These are phyloP conservation scores for Phrynosoma platyrhinos DNA, from an alignment of 2,113 vertebrate genomes.

Conservation along the genomic window DNA sequence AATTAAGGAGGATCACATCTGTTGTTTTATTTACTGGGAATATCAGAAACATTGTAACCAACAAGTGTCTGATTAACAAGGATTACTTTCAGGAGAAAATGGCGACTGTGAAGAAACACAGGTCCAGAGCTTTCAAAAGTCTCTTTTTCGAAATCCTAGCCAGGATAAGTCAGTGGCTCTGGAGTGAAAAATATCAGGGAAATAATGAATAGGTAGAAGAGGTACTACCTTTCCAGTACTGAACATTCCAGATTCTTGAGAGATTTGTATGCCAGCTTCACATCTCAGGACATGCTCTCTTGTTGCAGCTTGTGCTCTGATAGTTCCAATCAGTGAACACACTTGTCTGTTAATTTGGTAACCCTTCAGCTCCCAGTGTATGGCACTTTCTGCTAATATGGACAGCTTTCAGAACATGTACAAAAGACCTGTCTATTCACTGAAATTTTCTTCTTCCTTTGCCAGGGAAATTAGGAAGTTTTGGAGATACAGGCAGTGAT, in stretches of 20 bases:
- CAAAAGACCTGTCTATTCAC: neutral
- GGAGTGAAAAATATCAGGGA: neutral
- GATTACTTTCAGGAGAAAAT: neutral
- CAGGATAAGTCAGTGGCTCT: too few relatives aligned
- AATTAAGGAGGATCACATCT: neutral
- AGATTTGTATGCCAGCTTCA: too few relatives aligned
- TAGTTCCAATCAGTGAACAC: neutral
- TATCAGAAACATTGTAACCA: neutral
- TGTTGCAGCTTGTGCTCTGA: neutral
- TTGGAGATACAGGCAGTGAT: too few relatives aligned
- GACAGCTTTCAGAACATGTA: neutral
- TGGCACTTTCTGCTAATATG: neutral
- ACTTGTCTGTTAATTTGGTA: neutral
- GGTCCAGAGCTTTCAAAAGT: neutral
- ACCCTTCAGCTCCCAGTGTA: too few relatives aligned
- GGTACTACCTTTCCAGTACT: neutral
- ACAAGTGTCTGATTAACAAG: neutral
- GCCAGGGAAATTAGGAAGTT: neutral
- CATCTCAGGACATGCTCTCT: neutral
- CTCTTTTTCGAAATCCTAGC: too few relatives aligned
- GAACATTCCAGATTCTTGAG: neutral
- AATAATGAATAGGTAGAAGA: neutral
- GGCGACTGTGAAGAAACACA: neutral
- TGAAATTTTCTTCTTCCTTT: neutral
- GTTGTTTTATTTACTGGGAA: neutral